A percentile compares a stretch with the other conserved stretches of the same genome.
phyloP scores from a whole-genome alignment of 2,888 invertebrate species.

The Coleophora flavipennella region DNA sequence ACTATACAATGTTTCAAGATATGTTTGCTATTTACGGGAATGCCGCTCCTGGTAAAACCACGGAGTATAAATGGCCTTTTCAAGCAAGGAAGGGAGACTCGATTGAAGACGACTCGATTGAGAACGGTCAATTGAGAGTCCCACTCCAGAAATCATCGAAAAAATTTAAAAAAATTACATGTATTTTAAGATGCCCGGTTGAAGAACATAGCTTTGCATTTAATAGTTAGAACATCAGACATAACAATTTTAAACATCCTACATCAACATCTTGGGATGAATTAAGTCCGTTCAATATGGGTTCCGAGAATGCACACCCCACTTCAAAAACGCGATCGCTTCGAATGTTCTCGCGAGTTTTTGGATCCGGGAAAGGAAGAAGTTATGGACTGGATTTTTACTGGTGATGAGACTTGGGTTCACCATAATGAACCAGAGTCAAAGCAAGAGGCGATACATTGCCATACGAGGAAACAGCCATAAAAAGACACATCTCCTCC shows the following conservation, averaged over 20 bases:
- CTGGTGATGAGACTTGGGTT: constrained; percentile 14
- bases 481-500: constrained; percentile 11
- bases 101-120: constrained; percentile 19
- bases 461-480: no score
- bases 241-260: neutral
- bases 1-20: constrained; percentile 14
- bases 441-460: no score
- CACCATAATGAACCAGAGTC: constrained; percentile 12
- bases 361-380: neutral
- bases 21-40: constrained; percentile 17
- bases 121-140: no score
- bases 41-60: no score
- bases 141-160: no score
- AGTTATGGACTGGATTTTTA: constrained; percentile 5
- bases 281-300: no score
- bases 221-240: neutral
- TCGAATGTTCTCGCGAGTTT: neutral
- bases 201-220: neutral
- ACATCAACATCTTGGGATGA: no score
- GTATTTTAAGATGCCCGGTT: no score
- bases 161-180: no score
- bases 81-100: constrained; percentile 18
- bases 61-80: neutral
- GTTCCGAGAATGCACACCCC: no score
- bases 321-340: no score